phyloP scores from a whole-genome alignment of 2,113 vertebrate genomes.

The Gymnorhina tibicen region DNA sequence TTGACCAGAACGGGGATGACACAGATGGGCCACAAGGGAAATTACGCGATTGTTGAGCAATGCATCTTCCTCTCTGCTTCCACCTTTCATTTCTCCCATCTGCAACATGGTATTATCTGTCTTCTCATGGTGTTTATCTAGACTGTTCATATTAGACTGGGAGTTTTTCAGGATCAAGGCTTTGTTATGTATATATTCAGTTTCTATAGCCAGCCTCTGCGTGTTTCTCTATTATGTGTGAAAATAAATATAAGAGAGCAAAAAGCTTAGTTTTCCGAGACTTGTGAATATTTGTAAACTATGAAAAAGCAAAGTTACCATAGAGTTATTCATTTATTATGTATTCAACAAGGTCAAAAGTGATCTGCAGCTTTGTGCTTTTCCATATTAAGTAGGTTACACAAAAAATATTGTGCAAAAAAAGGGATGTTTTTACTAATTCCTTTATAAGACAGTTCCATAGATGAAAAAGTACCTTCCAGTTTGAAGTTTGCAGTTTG shows the following conservation, averaged over 20 bases:
- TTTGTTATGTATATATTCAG: neutral
- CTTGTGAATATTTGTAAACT: neutral
- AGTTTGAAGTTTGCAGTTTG: neutral
- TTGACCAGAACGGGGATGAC: neutral
- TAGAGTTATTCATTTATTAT: neutral
- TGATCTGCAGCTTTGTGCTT: neutral
- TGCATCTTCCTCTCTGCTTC: neutral
- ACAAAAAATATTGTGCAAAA: neutral
- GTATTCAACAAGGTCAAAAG: neutral
- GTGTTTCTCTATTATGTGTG: neutral
- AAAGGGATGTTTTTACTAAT: neutral
- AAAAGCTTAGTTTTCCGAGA: neutral
- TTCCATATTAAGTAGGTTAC: neutral
- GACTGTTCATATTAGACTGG: neutral
- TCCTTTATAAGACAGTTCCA: neutral
- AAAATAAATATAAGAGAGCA: neutral
- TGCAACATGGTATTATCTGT: neutral
- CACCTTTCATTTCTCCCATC: neutral
- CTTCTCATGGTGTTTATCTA: neutral
- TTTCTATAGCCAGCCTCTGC: neutral
- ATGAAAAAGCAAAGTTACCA: neutral
- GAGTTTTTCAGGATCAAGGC: neutral
- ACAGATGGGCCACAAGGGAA: neutral
- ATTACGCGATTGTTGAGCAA: fast-evolving
- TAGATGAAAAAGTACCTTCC: neutral